Evolutionary conservation across 2,888 invertebrate genomes (phyloP), one percentile per base, ranked within the genome.

Genomic region (Lissonota sp.): DNA sequence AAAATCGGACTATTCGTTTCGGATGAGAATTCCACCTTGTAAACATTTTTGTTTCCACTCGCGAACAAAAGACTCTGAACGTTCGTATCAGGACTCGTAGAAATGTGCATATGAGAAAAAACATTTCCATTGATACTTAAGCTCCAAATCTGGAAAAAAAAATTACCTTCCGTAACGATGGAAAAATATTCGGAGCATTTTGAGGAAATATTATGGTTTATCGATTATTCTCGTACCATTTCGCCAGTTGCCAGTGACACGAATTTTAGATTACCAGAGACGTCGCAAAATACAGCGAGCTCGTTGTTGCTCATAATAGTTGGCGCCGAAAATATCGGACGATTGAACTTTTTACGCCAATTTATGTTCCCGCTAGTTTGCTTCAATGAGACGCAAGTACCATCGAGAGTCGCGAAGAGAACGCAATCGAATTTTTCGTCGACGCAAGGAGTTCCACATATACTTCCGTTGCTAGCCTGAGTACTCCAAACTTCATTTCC

Each of bases 31-130:
- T 92, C 88, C 42, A 97, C 87, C 83, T 95, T 94, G 91, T 97
- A 96, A 0, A 97, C 90, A 87, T 93, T 92, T 67, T 94, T 94
- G 91, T 97, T 96, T 87, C 97, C 96, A 86, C 96, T 96, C 10
- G 97, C 97, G 90, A 97, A 95, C 58, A 95, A 92, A 87, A 94
- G 93, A 82, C 93, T 93, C 10, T 93, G 90, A 66, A 93, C 91
- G 62, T 91, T 92, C 6, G 93, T 91, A 14, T 90, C 88, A 0
- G 78, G 40, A 69, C 88, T 83, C 83, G 91, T 88, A 88, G 93
- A 93, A 49, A 94, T 88, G 60, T 93, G 92, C 37, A 96, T 92
- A 7, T 96, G 96, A 1, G 97, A 96, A 93, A 97, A 97, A 84
- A 97, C 94, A 85, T 96, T 95, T 7, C 95, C 96, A 76, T 93